These are phyloP conservation scores for Aldrovandia affinis DNA, from an alignment of 2,797 vertebrate genomes.

Conservation along the genomic window DNA sequence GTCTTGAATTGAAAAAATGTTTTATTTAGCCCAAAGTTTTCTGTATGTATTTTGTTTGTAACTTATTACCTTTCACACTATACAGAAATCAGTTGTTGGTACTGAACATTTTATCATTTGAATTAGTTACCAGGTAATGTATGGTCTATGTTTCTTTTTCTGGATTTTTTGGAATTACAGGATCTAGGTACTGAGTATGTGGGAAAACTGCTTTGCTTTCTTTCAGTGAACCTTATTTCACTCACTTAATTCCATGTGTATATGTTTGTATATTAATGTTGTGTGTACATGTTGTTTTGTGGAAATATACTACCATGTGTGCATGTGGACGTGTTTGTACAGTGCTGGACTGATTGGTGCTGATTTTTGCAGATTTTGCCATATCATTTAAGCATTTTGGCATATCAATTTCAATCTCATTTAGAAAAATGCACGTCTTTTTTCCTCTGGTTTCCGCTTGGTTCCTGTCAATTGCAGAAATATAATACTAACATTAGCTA, in stretches of 20 bases:
- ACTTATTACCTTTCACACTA: not conserved
- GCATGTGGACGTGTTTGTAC: not conserved
- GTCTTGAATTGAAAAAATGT: not conserved
- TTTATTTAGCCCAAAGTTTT: not conserved
- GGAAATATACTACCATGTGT: not conserved
- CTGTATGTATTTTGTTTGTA: not conserved
- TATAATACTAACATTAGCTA: too few relatives aligned
- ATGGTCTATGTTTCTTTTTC: not conserved
- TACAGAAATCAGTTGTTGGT: constrained; percentile 17
- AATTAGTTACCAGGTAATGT: not conserved
- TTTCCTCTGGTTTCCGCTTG: too few relatives aligned
- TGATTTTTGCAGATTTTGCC: too few relatives aligned
- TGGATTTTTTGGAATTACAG: not conserved
- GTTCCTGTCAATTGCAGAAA: too few relatives aligned
- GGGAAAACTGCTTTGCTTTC: constrained; percentile 10
- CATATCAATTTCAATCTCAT: too few relatives aligned
- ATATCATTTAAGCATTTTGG: too few relatives aligned
- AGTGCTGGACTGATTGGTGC: not conserved
- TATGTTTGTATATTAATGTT: not conserved
- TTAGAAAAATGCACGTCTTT: too few relatives aligned
- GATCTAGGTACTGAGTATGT: not conserved
- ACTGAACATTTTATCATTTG: not conserved
- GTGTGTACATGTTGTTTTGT: not conserved
- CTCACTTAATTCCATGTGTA: not conserved
- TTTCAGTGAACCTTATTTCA: not conserved